Evolutionary conservation across 2,797 vertebrate genomes (phyloP).

Genomic region (Petrocephalus sullivani): DNA sequence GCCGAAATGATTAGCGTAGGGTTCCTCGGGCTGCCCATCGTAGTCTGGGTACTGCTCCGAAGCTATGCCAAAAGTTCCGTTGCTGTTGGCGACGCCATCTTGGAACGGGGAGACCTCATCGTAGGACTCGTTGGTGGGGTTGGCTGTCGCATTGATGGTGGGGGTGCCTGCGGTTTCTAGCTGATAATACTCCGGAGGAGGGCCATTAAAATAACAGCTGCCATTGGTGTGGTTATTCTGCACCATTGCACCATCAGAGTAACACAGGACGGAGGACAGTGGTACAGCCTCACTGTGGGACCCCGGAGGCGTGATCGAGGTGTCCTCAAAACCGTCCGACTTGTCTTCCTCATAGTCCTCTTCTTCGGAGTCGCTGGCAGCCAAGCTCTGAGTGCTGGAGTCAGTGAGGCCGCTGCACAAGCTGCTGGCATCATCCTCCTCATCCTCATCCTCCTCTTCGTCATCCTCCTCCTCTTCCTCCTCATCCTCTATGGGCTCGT

Average conservation of each 20-base stretch:
- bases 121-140: conserved; percentile 71
- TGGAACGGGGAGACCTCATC: conserved; percentile 59
- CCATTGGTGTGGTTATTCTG: conserved; percentile 79
- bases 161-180: conserved; percentile 72
- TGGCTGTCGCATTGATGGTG: conserved; percentile 49
- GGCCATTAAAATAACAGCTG: conserved; percentile 76
- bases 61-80: conserved; percentile 71
- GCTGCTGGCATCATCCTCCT: conserved; percentile 77
- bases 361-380: conserved; percentile 81
- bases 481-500: conserved; percentile 63
- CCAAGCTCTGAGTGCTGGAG: conserved; percentile 88
- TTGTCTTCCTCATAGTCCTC: conserved; percentile 79
- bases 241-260: conserved; percentile 68
- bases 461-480: conserved; percentile 72
- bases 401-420: conserved; percentile 87
- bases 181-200: conserved; percentile 85
- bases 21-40: conserved; percentile 67
- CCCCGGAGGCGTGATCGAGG: conserved; percentile 54
- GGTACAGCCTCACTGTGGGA: conserved; percentile 68
- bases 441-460: conserved; percentile 53
- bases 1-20: conserved; percentile 66
- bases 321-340: conserved; percentile 54
- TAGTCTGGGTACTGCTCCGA: conserved; percentile 80
- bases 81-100: conserved; percentile 71
- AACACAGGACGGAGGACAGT: conserved; percentile 81